phyloP scores from a whole-genome alignment of 2,113 vertebrate genomes.

The Todiramphus saurophagus region DNA sequence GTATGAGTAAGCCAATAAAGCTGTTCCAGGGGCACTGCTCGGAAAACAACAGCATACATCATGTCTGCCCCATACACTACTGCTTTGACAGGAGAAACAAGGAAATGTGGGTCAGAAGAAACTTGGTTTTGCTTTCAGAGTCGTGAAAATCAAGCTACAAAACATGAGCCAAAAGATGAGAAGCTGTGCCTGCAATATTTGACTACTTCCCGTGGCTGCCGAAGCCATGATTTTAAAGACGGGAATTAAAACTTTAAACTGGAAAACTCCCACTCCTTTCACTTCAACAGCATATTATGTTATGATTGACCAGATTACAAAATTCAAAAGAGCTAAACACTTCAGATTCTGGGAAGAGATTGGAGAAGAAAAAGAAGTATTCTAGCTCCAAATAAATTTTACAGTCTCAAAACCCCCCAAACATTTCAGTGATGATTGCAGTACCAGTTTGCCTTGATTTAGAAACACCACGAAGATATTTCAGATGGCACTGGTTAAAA shows the following conservation, averaged over 20 bases:
- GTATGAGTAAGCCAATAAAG: background rate
- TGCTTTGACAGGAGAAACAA: background rate
- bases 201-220: background rate
- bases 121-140: background rate
- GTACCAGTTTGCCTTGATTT: background rate
- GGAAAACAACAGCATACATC: background rate
- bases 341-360: background rate
- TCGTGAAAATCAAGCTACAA: background rate
- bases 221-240: background rate
- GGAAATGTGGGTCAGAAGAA: background rate
- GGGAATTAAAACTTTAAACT: background rate
- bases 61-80: background rate
- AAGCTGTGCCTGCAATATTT: background rate
- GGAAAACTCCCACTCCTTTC: background rate
- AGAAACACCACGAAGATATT: background rate
- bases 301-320: background rate
- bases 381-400: background rate
- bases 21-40: background rate
- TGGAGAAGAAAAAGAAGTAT: background rate
- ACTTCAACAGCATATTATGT: background rate
- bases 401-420: background rate
- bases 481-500: conserved; percentile 3
- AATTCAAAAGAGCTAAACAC: background rate
- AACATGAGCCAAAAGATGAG: background rate
- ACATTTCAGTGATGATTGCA: background rate